Conservation (phyloP, 2,113 vertebrate species). For the Misgurnus anguillicaudatus region DNA sequence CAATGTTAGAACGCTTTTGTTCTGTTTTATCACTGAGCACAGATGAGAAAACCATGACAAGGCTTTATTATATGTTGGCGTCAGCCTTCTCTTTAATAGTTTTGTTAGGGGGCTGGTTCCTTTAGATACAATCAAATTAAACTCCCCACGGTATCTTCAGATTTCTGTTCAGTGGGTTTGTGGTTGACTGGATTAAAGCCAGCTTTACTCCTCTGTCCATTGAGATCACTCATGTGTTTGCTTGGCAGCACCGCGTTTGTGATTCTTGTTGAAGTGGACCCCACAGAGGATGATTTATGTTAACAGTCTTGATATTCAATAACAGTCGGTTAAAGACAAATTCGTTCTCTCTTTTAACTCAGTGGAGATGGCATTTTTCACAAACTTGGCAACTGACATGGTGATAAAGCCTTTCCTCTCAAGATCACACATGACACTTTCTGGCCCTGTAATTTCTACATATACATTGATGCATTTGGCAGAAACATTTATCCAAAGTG, state of each 20-base stretch:
- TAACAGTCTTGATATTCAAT: background rate
- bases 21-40: conserved; percentile 22
- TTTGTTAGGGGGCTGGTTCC: conserved; percentile 16
- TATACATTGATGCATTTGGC: no score
- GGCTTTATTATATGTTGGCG: conserved; percentile 39
- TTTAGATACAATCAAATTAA: conserved; percentile 34
- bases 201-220: conserved; percentile 2
- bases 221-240: background rate
- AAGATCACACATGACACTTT: conserved; percentile 5
- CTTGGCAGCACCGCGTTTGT: background rate
- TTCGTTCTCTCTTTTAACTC: background rate
- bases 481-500: no score
- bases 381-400: background rate
- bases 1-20: conserved; percentile 50
- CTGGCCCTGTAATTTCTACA: conserved; percentile 15
- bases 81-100: conserved; percentile 33
- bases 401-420: background rate
- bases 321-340: background rate
- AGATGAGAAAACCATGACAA: conserved; percentile 49
- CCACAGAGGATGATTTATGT: conserved; percentile 6
- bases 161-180: conserved; percentile 9
- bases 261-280: background rate
- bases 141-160: conserved; percentile 3
- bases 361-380: background rate
- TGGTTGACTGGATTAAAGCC: conserved; percentile 24